Conservation (phyloP, 1,140 invertebrate species). For the Ylistrum balloti region DNA sequence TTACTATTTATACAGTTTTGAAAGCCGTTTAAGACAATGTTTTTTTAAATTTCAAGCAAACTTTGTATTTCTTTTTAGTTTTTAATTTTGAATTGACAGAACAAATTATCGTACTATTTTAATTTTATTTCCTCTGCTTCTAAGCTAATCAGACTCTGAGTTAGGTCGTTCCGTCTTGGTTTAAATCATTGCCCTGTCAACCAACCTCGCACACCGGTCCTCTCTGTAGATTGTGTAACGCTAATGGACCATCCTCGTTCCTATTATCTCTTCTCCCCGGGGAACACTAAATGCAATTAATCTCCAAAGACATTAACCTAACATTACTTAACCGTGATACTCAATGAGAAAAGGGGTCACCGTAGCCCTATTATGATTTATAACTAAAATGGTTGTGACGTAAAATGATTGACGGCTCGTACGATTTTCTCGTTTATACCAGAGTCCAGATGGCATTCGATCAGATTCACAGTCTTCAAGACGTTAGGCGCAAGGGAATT, state of each 20-base stretch:
- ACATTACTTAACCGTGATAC: neutral
- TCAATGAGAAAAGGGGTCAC: neutral
- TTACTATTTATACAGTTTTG: neutral
- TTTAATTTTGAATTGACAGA: neutral
- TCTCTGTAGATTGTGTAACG: neutral
- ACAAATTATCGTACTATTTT: neutral
- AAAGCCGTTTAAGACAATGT: neutral
- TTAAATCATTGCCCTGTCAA: slow-evolving; percentile 25
- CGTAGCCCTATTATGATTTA: neutral
- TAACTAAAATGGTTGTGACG: neutral
- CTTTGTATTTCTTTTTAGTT: too few relatives aligned
- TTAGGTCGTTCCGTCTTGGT: neutral
- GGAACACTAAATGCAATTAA: slow-evolving; percentile 12
- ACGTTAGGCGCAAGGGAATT: too few relatives aligned
- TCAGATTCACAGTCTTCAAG: neutral
- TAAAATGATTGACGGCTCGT: neutral
- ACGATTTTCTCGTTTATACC: neutral
- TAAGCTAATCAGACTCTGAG: neutral
- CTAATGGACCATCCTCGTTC: slow-evolving; percentile 32
- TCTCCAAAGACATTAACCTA: neutral
- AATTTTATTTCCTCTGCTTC: neutral
- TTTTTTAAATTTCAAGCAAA: too few relatives aligned
- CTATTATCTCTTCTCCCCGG: neutral
- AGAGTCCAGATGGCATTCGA: neutral
- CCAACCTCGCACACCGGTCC: neutral